Evolutionary conservation across 2,888 invertebrate genomes (phyloP), one percentile per base, ranked within the genome.

Genomic region (Drosophila greeni): DNA sequence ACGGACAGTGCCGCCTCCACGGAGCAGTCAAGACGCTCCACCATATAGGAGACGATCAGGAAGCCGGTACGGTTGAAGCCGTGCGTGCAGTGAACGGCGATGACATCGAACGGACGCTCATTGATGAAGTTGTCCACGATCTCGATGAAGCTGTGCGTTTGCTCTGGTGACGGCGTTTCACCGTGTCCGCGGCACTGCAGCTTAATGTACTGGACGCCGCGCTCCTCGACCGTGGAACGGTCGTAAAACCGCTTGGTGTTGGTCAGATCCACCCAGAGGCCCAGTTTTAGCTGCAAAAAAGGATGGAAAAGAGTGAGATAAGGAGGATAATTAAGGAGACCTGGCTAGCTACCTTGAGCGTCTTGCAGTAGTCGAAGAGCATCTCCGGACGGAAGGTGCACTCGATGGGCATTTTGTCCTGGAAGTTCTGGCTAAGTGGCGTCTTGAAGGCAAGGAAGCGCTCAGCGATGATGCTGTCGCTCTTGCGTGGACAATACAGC

Each of bases 51-150:
- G 26, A 94, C 93, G 52, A 99, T 94, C 7, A 99, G 90, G 86
- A 99, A 99, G 0, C 99, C 99, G 8, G 98, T 98, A 76, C 99
- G 91, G 88, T 99, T 99, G 88, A 99, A 99, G 0, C 99, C 99
- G 89, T 99, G 99, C 0, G 99, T 97, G 85, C 97, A 97, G 87
- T 97, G 97, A 14, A 97, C 93, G 31, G 92, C 95, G 87, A 90
- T 82, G 59, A 90, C 86, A 82, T 96, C 93, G 61, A 95, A 87
- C 0, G 98, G 97, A 84, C 95, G 91, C 70, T 95, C 92, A 20
- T 91, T 90, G 31, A 96, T 93, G 85, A 96, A 98, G 70, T 92
- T 91, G 55, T 92, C 92, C 59, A 97, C 96, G 43, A 95, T 87
- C 70, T 93, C 90, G 64, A 98, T 93, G 86, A 99, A 99, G n/a